Base-by-base conservation (phyloP, 2,888 invertebrate genomes). In the Archips crataeganus region DNA sequence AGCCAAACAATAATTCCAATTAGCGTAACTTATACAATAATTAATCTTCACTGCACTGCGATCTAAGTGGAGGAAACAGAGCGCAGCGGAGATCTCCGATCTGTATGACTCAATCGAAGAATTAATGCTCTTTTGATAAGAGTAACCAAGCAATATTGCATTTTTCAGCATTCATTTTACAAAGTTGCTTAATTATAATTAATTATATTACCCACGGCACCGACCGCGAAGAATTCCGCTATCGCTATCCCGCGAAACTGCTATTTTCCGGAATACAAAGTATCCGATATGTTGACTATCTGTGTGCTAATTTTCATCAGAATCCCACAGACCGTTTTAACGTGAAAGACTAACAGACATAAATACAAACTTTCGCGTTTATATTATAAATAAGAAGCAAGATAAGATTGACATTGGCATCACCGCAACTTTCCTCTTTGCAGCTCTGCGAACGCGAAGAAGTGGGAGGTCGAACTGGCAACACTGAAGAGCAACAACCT, bases 401-500 rank as follows among this genome's bases (percentile, higher is more conserved):
- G 23, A 23, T 23, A 23, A 23, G 23, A 36, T 36, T 5, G 36
- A n/a, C 3, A 49, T 49, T 4, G 0, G 49, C n/a, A n/a, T n/a
- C 51, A 61, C 3, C 45, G 15, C 15, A 62, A 15, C 10, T 13
- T 15, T 47, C 10, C 32, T 49, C 67, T 72, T 81, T 89, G 90
- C 92, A 98, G 99, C 91, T 99, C 99, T 65, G 98, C 99, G 57
- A 99, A 99, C 94, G 99, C 99, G 10, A 99, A 99, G 94, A 99
- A 99, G 90, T 99, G 99, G 99, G 99, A 99, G 95, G 97, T 99
- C 59, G 99, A 99, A 92, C 95, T 99, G 80, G 97, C 98, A 64
- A 99, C 99, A 1, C 94, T 99, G 79, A 99, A 99, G 95, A 99
- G 98, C 87, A 99, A 99, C 94, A 99, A 99, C 90, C 96, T 98